Conservation (phyloP, 2,888 invertebrate genomes). For the Drosophila mimetica region DNA sequence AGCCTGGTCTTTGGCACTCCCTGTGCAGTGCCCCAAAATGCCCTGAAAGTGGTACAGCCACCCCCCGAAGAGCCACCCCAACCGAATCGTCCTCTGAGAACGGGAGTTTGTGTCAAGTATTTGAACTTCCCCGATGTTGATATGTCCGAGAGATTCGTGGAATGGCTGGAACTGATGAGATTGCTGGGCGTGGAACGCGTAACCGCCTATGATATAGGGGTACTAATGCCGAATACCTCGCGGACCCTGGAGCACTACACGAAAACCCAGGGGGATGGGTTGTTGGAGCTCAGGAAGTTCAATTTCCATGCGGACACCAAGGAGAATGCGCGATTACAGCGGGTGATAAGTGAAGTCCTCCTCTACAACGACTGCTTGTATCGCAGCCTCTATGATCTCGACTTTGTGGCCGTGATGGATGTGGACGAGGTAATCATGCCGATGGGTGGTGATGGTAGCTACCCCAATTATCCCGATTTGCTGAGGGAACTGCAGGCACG, state of each 20-base stretch:
- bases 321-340: slow-evolving; percentile 93
- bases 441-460: slow-evolving; percentile 42
- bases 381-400: slow-evolving; percentile 94
- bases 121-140: slow-evolving; percentile 95
- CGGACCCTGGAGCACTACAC: slow-evolving; percentile 88
- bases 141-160: slow-evolving; percentile 92
- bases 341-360: slow-evolving; percentile 94
- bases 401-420: slow-evolving; percentile 93
- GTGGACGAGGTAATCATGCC: slow-evolving; percentile 97
- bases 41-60: slow-evolving; percentile 73
- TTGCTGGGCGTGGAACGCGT: slow-evolving; percentile 93
- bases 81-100: neutral
- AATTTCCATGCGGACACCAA: slow-evolving; percentile 90
- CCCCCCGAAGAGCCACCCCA: neutral
- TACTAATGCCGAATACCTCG: slow-evolving; percentile 92
- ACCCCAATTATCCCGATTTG: slow-evolving; percentile 83
- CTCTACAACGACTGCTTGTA: slow-evolving; percentile 97
- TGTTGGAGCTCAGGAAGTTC: slow-evolving; percentile 89
- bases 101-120: slow-evolving; percentile 95
- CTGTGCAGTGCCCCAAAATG: slow-evolving; percentile 49
- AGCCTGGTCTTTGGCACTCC: slow-evolving; percentile 45
- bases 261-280: slow-evolving; percentile 82
- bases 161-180: slow-evolving; percentile 94
- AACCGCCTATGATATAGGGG: slow-evolving; percentile 91
- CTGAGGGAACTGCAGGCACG: slow-evolving; percentile 86